These are phyloP conservation scores for Harpalus rufipes DNA, from an alignment of 2,888 invertebrate genomes.

Conservation along the genomic window DNA sequence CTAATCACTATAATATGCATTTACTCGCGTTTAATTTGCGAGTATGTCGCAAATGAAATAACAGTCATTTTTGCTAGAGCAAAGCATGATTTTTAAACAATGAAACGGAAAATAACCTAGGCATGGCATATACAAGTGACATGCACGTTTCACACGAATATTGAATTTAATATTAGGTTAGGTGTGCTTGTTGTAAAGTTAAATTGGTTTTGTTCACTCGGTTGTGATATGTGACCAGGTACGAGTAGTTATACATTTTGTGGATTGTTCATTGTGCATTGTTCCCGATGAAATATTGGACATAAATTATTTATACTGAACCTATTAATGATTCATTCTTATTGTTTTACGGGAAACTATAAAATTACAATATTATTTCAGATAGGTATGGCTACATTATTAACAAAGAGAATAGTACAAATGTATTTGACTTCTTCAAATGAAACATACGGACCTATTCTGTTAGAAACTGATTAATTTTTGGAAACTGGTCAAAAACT, in stretches of 20 bases:
- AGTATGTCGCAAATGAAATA: constrained; percentile 36
- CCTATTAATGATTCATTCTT: constrained; percentile 3
- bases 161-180: constrained; percentile 44
- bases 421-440: too few relatives aligned
- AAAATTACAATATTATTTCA: background rate
- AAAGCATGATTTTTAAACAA: background rate
- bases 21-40: constrained; percentile 41
- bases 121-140: background rate
- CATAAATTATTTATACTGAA: background rate
- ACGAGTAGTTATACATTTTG: background rate
- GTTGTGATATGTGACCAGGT: background rate
- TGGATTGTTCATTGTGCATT: constrained; percentile 17
- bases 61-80: constrained; percentile 14
- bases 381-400: too few relatives aligned
- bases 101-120: constrained; percentile 1
- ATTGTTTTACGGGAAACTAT: background rate
- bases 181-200: constrained; percentile 30
- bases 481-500: too few relatives aligned
- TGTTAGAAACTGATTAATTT: too few relatives aligned
- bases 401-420: too few relatives aligned
- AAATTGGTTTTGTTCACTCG: constrained; percentile 21
- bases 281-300: background rate
- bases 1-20: constrained; percentile 48
- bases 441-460: too few relatives aligned
- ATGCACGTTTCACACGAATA: constrained; percentile 36